A percentile compares a stretch with the other conserved stretches of the same genome.
These are phyloP conservation scores for Aquatica leii DNA, from an alignment of 2,888 invertebrate species.

Conservation along the genomic window DNA sequence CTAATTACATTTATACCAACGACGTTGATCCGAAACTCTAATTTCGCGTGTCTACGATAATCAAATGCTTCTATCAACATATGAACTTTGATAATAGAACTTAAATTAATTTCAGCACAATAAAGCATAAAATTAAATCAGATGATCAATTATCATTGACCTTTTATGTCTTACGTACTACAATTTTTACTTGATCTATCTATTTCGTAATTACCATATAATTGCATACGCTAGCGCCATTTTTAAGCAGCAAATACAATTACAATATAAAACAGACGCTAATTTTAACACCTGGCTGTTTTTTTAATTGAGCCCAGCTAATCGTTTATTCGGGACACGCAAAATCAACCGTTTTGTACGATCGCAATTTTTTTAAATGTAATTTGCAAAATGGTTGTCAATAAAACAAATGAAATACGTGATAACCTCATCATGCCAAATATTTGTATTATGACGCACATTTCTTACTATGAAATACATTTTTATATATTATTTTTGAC, in stretches of 20 bases:
- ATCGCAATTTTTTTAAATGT: neutral
- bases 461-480: constrained; percentile 5
- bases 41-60: no score
- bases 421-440: constrained; percentile 5
- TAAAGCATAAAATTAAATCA: no score
- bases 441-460: constrained; percentile 15
- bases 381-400: neutral
- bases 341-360: constrained; percentile 3
- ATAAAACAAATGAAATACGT: neutral
- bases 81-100: no score
- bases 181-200: no score
- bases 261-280: no score
- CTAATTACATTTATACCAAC: neutral
- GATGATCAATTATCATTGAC: no score
- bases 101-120: no score
- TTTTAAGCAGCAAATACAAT: no score
- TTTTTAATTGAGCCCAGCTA: neutral
- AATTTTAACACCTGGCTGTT: neutral
- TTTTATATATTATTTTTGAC: constrained; percentile 6
- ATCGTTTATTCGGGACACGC: neutral
- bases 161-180: no score
- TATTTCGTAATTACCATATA: no score
- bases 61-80: no score
- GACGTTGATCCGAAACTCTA: neutral
- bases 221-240: no score